A percentile compares a stretch with the other conserved stretches of the same genome.
phyloP scores from a whole-genome alignment of 2,888 invertebrate genomes.

The Apamea epomidion region DNA sequence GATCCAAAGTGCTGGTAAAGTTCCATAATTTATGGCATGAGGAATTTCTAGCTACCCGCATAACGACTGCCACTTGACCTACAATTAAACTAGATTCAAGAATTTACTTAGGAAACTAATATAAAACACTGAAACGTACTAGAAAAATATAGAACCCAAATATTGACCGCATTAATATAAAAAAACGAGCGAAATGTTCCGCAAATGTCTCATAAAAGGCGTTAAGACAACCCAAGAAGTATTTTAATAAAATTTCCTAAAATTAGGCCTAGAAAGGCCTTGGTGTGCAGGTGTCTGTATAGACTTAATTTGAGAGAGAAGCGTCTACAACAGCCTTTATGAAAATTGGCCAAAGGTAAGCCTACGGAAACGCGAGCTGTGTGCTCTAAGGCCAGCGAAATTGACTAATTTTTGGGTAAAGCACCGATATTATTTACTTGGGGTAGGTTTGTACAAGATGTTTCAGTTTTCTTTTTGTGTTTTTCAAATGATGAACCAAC shows the following conservation, averaged over 20 bases:
- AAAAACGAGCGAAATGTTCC: constrained; percentile 16
- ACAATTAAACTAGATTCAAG: constrained; percentile 4
- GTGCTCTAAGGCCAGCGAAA: constrained; percentile 9
- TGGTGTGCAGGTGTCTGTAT: constrained; percentile 63
- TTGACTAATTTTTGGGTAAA: constrained; percentile 8
- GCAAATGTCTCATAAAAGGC: constrained; percentile 35
- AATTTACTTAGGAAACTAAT: neutral
- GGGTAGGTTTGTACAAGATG: neutral
- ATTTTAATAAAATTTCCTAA: constrained; percentile 47
- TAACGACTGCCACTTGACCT: constrained; percentile 32
- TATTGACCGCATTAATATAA: constrained; percentile 21
- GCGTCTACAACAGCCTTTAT: constrained; percentile 61
- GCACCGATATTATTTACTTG: neutral
- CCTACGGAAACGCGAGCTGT: constrained; percentile 29
- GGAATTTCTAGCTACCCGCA: constrained; percentile 26
- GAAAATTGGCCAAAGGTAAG: constrained; percentile 52
- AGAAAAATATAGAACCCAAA: neutral
- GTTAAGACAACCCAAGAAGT: constrained; percentile 32
- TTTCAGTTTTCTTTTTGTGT: neutral
- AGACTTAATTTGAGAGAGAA: constrained; percentile 66
- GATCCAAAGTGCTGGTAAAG: constrained; percentile 23
- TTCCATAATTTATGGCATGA: constrained; percentile 40
- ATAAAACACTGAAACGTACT: neutral
- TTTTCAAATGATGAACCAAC: neutral
- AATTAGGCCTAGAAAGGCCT: constrained; percentile 42